Conservation (phyloP, 37 sponge, comb jelly and placozoan genomes). For the Crambe crambe region DNA sequence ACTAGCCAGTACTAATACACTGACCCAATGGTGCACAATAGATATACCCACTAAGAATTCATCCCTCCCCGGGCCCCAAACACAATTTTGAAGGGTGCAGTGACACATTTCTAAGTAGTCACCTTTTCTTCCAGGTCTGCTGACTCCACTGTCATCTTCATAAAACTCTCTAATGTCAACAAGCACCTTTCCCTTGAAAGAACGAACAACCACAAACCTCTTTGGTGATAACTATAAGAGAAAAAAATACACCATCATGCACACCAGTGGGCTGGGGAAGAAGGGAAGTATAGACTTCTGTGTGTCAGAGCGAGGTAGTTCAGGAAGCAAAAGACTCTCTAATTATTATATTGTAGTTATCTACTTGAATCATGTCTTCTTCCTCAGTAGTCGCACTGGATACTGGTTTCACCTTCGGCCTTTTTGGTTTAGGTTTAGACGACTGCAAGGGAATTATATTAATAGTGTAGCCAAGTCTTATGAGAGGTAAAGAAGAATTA, state of each 20-base stretch:
- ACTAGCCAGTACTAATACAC: no score
- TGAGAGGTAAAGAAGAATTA: no score
- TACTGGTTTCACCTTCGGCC: background rate
- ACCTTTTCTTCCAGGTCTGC: slow-evolving; percentile 90
- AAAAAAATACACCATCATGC: background rate
- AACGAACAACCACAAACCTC: slow-evolving; percentile 69
- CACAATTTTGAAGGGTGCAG: no score
- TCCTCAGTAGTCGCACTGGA: background rate
- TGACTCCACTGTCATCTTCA: slow-evolving; percentile 56
- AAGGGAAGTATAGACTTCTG: no score
- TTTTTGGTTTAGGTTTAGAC: slow-evolving; percentile 36
- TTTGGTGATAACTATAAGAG: slow-evolving; percentile 62
- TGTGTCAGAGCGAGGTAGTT: no score
- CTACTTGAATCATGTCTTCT: slow-evolving; percentile 59
- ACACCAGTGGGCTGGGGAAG: background rate
- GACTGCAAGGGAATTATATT: background rate
- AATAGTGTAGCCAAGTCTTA: no score
- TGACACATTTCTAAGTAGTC: no score
- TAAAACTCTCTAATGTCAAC: slow-evolving; percentile 88
- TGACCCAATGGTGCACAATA: no score
- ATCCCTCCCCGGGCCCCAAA: no score
- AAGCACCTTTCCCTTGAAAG: slow-evolving; percentile 69
- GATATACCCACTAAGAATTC: no score
- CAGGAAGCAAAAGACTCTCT: no score
- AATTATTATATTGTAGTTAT: no score